These are phyloP conservation scores for Ichneumoninae sp. DNA, from an alignment of 2,888 invertebrate species.

Conservation along the genomic window DNA sequence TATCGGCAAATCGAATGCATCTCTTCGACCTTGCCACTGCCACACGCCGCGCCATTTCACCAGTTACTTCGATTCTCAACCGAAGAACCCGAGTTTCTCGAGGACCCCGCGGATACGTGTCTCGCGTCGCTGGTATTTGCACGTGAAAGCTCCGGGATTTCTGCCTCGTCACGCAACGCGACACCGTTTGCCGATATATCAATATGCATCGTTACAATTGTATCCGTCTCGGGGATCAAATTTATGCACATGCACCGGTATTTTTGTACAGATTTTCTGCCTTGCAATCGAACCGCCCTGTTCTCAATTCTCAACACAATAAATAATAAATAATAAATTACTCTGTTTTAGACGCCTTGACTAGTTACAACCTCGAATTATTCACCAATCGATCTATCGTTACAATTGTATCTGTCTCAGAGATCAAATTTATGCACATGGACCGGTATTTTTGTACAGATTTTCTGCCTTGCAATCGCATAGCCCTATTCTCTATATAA, in stretches of 20 bases:
- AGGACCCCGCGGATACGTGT: conserved; percentile 32
- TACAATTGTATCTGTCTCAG: background rate
- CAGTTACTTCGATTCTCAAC: conserved; percentile 29
- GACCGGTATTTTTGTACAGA: background rate
- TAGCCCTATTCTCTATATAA: too few relatives aligned
- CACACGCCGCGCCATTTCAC: conserved; percentile 8
- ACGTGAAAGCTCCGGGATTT: conserved; percentile 27
- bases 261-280: background rate
- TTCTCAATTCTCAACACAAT: too few relatives aligned
- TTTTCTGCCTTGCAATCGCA: background rate
- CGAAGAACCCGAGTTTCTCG: conserved; percentile 17
- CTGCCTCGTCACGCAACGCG: conserved; percentile 20
- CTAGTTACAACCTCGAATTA: too few relatives aligned
- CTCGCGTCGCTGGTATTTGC: background rate
- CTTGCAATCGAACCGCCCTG: background rate
- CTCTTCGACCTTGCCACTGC: conserved; percentile 35
- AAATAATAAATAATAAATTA: too few relatives aligned
- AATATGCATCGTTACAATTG: background rate
- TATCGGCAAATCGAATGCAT: conserved; percentile 64
- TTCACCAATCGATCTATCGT: background rate
- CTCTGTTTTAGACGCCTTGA: too few relatives aligned
- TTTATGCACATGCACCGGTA: too few relatives aligned
- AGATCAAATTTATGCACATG: background rate
- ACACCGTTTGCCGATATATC: background rate
- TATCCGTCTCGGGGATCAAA: background rate